Evolutionary conservation across 1,140 invertebrate genomes (phyloP).

Genomic region (Condylostylus longicornis): DNA sequence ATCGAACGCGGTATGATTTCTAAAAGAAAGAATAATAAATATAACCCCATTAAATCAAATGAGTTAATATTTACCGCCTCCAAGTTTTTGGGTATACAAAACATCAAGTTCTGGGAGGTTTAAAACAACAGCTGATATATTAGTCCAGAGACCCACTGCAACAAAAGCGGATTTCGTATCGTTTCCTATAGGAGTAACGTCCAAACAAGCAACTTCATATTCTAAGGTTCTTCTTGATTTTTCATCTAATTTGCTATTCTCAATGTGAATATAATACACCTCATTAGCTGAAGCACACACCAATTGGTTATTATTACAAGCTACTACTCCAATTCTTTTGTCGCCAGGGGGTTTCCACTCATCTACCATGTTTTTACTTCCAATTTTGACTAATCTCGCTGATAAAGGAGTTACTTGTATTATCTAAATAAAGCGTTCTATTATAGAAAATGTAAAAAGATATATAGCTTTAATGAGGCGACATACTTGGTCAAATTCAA

Average conservation of each 20-base stretch:
- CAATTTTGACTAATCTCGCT: slow-evolving; percentile 49
- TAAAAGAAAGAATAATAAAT: slow-evolving; percentile 17
- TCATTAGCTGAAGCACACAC: slow-evolving; percentile 79
- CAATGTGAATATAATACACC: slow-evolving; percentile 78
- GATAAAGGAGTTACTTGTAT: slow-evolving; percentile 55
- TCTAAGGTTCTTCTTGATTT: slow-evolving; percentile 31
- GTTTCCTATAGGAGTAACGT: slow-evolving; percentile 70
- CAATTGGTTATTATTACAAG: slow-evolving; percentile 68
- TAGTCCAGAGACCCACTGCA: slow-evolving; percentile 93
- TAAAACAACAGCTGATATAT: slow-evolving; percentile 82
- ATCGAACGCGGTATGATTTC: slow-evolving; percentile 95
- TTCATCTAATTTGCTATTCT: slow-evolving; percentile 44
- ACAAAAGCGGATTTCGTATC: slow-evolving; percentile 53
- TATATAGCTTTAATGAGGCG: background rate
- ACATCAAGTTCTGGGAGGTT: slow-evolving; percentile 61
- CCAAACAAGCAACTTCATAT: slow-evolving; percentile 86
- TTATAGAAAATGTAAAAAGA: background rate
- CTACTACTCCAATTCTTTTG: slow-evolving; percentile 71
- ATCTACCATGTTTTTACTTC: slow-evolving; percentile 49
- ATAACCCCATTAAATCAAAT: background rate
- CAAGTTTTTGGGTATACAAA: slow-evolving; percentile 70
- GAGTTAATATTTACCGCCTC: slow-evolving; percentile 38
- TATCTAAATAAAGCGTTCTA: slow-evolving; percentile 10
- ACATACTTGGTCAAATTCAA: slow-evolving; percentile 59
- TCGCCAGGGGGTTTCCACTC: slow-evolving; percentile 68